Evolutionary conservation across 2,797 vertebrate species (phyloP).

Genomic region (Kryptopterus vitreolus): DNA sequence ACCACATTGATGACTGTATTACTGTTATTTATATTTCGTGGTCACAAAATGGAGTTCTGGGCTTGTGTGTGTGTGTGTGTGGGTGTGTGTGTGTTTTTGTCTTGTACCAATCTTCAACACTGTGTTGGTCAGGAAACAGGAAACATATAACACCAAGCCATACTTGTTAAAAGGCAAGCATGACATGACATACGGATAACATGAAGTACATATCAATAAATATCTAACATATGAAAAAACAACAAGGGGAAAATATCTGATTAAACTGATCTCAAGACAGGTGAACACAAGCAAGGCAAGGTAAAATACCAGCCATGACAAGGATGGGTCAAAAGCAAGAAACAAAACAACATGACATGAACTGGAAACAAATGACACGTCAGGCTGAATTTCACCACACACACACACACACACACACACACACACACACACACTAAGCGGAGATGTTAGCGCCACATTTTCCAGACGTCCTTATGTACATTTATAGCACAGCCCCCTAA

Average conservation of each 20-base stretch:
- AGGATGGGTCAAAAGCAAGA: background rate
- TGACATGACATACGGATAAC: background rate
- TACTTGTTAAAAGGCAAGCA: background rate
- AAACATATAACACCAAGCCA: background rate
- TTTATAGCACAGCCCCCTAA: too few species aligned
- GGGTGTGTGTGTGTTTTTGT: background rate
- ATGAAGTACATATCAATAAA: background rate
- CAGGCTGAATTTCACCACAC: background rate
- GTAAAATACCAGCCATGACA: background rate
- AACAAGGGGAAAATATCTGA: background rate
- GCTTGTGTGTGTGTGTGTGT: background rate
- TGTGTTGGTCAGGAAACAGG: background rate
- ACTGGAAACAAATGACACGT: background rate
- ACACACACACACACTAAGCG: too few species aligned
- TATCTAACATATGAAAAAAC: background rate
- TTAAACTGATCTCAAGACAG: background rate
- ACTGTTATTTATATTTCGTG: constrained; percentile 5
- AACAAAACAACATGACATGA: background rate
- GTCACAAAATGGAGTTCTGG: background rate
- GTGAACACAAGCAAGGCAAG: background rate
- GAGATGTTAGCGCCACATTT: background rate
- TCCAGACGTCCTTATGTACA: background rate
- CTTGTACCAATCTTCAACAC: background rate
- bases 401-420: too few species aligned
- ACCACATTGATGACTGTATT: background rate